Base-by-base conservation (phyloP, 2,113 vertebrate species). In the Colinus virginianus region DNA sequence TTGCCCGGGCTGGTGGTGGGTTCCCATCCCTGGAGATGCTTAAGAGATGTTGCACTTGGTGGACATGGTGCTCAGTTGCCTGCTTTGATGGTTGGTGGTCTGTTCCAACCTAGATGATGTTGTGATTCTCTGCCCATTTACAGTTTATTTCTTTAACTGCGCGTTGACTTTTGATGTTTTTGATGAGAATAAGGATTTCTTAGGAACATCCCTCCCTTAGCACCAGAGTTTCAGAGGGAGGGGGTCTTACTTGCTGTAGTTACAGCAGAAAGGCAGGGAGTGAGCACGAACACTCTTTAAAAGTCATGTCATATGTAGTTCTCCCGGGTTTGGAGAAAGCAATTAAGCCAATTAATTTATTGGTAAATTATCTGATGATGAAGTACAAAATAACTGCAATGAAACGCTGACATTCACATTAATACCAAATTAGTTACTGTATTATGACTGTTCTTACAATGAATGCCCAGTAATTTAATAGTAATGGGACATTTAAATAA, bases 331-430 rank as follows among this genome's bases (percentile, higher is more conserved):
- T 72, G 85, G 74, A 87, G 78, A 82, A 97, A 93, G 94, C 93
- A 96, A 96, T 97, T 97, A 96, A 95, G 86, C 70, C 95, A 96
- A 91, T 96, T 97, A 97, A 97, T 97, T 97, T 97, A 97, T 97
- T 97, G 96, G 96, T 97, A 97, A 97, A 97, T 97, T 96, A 96
- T 96, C 88, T 91, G 84, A 95, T 97, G 96, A 96, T 96, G 93
- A 96, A 96, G 95, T 95, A 94, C 93, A 97, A 96, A 97, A 97
- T 97, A 96, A 97, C 95, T 96, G 96, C 95, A 88, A 93, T 97
- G 96, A 96, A 97, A 97, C 0, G 64, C 95, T 97, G 96, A 97
- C 96, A 93, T 94, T 97, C 93, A 91, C 93, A 96, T 96, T 95
- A 97, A 96, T 96, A 95, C 93, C 85, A 68, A 95, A 96, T 96